phyloP scores from a whole-genome alignment of 2,113 vertebrate species.

The Psophia crepitans region DNA sequence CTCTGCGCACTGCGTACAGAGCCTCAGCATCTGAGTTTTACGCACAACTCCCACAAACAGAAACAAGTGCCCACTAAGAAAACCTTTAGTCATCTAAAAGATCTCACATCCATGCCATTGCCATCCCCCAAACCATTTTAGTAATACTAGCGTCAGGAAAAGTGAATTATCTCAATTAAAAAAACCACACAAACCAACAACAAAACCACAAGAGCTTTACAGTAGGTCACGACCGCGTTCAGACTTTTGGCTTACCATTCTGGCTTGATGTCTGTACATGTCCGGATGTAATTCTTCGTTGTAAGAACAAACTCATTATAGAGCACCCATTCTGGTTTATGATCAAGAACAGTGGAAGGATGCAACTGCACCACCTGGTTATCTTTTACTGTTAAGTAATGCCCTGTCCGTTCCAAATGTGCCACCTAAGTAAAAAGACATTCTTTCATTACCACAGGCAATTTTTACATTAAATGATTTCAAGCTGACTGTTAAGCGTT shows the following conservation, averaged over 20 bases:
- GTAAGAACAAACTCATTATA: conserved; percentile 98
- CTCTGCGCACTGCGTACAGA: not conserved
- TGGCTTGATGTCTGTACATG: conserved; percentile 94
- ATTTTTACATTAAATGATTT: not conserved
- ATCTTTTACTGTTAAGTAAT: conserved; percentile 96
- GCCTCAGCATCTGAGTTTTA: not conserved
- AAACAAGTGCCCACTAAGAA: not conserved
- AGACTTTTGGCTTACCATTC: conserved; percentile 84
- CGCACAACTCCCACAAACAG: not conserved
- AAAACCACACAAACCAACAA: too few relatives aligned
- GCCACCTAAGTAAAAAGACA: conserved; percentile 80
- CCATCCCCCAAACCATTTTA: not conserved
- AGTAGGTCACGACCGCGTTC: not conserved
- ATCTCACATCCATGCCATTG: not conserved
- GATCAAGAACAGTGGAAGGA: conserved; percentile 95
- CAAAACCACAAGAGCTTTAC: not conserved
- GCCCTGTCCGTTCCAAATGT: conserved; percentile 94
- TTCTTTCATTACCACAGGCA: not conserved
- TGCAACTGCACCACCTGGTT: conserved; percentile 98
- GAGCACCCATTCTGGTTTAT: conserved; percentile 97
- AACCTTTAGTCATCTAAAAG: not conserved
- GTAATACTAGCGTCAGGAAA: not conserved
- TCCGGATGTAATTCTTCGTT: conserved; percentile 97
- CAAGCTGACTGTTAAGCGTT: not conserved
- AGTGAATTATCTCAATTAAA: not conserved